phyloP scores from a whole-genome alignment of 2,888 invertebrate species.

The Cryptus armator region DNA sequence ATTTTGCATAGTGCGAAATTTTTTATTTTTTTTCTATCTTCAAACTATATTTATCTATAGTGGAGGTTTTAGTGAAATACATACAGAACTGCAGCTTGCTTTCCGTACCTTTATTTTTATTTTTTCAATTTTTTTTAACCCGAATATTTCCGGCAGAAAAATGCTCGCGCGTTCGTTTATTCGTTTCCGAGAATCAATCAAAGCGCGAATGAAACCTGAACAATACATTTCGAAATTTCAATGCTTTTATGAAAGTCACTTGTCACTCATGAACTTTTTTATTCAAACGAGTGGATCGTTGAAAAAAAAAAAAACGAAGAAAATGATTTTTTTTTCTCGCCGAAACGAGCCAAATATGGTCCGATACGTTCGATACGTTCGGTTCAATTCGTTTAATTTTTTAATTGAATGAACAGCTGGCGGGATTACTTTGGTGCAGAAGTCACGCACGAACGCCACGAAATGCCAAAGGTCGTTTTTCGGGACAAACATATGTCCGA shows the following conservation, averaged over 20 bases:
- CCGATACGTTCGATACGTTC: background rate
- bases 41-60: background rate
- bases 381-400: background rate
- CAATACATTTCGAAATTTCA: too few relatives aligned
- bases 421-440: background rate
- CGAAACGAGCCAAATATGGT: background rate
- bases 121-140: too few relatives aligned
- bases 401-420: background rate
- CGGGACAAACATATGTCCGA: background rate
- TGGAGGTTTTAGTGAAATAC: too few relatives aligned
- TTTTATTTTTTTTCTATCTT: background rate
- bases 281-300: too few relatives aligned
- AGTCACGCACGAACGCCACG: background rate
- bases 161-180: too few relatives aligned
- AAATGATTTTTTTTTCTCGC: background rate
- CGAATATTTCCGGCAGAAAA: too few relatives aligned
- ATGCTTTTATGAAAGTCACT: too few relatives aligned
- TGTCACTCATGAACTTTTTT: too few relatives aligned
- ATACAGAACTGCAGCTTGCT: too few relatives aligned
- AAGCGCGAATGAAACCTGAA: too few relatives aligned
- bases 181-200: too few relatives aligned
- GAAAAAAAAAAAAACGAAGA: background rate
- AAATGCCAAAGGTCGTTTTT: background rate
- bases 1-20: background rate
- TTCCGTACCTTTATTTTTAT: too few relatives aligned